These are phyloP conservation scores for Synanceia verrucosa DNA, from an alignment of 2,797 vertebrate species.

Conservation along the genomic window DNA sequence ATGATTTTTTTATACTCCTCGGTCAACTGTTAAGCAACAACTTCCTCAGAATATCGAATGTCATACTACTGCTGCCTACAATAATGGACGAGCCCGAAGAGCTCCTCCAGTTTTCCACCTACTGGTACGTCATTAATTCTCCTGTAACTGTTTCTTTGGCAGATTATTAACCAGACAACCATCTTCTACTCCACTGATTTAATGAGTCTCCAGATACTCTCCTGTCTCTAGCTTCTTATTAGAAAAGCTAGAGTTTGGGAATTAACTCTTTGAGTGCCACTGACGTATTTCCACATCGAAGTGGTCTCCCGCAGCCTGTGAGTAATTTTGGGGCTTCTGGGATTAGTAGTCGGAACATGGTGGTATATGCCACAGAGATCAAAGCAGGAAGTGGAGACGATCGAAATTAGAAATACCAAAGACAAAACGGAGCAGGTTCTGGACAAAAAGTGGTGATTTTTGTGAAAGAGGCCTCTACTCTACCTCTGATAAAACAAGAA, in stretches of 20 bases:
- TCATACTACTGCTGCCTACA: not conserved
- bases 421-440: no score
- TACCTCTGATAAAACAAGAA: no score
- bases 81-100: not conserved
- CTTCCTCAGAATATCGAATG: not conserved
- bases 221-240: not conserved
- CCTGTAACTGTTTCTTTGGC: not conserved
- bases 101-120: not conserved
- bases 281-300: no score
- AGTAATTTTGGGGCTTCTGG: no score
- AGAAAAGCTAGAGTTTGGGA: not conserved
- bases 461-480: no score
- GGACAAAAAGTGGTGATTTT: no score
- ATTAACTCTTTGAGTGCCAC: no score
- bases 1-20: not conserved
- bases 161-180: not conserved
- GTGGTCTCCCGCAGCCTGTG: no score
- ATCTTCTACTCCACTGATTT: not conserved
- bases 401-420: no score
- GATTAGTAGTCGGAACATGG: no score
- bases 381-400: no score
- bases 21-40: not conserved
- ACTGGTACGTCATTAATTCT: not conserved
- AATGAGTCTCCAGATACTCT: not conserved
- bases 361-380: no score